Conservation (phyloP, 1,140 invertebrate genomes). For the Nasonia giraulti region DNA sequence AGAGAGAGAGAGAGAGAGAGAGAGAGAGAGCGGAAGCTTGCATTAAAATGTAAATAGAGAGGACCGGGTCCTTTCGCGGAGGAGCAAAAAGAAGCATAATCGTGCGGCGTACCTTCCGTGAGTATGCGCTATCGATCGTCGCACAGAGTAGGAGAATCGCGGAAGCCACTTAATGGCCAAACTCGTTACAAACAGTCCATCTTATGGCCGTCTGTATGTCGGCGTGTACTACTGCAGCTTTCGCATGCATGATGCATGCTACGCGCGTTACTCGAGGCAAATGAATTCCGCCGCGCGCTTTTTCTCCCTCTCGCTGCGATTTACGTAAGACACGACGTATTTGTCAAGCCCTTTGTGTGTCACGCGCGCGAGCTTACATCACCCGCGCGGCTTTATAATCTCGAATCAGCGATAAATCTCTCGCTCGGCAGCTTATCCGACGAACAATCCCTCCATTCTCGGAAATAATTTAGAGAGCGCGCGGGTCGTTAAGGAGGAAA, state of each 20-base stretch:
- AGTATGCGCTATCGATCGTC: no score
- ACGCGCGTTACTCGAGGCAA: not conserved
- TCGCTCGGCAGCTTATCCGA: not conserved
- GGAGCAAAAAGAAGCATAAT: not conserved
- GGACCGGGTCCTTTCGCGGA: not conserved
- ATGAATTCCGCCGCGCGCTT: not conserved
- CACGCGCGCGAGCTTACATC: no score
- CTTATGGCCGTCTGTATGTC: not conserved
- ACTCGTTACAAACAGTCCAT: not conserved
- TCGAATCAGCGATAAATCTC: not conserved
- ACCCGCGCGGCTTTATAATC: not conserved
- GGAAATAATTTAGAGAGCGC: not conserved
- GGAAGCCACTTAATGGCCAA: not conserved
- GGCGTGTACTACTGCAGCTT: not conserved
- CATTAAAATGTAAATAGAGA: not conserved
- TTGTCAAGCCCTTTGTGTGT: not conserved
- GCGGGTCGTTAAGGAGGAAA: not conserved
- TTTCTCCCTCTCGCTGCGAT: not conserved
- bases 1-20: no score
- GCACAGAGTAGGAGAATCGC: not conserved
- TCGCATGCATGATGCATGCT: not conserved
- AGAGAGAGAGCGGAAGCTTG: not conserved
- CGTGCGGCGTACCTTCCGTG: no score
- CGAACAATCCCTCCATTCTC: not conserved
- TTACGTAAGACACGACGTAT: slow-evolving; percentile 4